Conservation (phyloP, 2,113 vertebrate genomes). For the Calidris pygmaea region DNA sequence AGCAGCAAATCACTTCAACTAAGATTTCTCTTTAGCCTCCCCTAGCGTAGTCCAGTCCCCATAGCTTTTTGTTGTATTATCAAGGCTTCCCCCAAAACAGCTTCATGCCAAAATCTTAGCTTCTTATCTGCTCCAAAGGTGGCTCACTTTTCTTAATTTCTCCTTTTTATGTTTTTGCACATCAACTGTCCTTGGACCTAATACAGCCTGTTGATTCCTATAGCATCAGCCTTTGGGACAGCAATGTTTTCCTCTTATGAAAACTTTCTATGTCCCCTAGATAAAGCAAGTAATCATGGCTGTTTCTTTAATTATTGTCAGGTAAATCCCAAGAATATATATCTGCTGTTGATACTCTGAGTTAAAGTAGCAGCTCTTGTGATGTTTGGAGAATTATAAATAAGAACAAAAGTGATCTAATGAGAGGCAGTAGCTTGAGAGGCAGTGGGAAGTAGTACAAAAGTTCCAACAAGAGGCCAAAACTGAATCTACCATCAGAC, state of each 20-base stretch:
- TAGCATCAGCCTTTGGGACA: not conserved
- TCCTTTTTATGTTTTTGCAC: not conserved
- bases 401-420: not conserved
- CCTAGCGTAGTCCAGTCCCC: not conserved
- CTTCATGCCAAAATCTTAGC: not conserved
- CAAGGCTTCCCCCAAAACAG: not conserved
- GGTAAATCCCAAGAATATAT: not conserved
- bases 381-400: not conserved
- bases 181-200: not conserved
- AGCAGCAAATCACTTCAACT: not conserved
- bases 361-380: not conserved
- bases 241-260: not conserved
- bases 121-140: not conserved
- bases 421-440: not conserved
- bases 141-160: not conserved
- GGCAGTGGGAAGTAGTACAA: not conserved
- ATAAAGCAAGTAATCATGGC: not conserved
- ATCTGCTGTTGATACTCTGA: not conserved
- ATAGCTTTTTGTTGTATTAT: not conserved
- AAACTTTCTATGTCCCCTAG: not conserved
- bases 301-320: not conserved
- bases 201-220: not conserved
- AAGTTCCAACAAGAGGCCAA: not conserved
- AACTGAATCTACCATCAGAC: not conserved
- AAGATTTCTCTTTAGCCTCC: not conserved